Evolutionary conservation across 2,797 vertebrate species (phyloP), one percentile per base, ranked within the genome.

Genomic region (Platalea minor): DNA sequence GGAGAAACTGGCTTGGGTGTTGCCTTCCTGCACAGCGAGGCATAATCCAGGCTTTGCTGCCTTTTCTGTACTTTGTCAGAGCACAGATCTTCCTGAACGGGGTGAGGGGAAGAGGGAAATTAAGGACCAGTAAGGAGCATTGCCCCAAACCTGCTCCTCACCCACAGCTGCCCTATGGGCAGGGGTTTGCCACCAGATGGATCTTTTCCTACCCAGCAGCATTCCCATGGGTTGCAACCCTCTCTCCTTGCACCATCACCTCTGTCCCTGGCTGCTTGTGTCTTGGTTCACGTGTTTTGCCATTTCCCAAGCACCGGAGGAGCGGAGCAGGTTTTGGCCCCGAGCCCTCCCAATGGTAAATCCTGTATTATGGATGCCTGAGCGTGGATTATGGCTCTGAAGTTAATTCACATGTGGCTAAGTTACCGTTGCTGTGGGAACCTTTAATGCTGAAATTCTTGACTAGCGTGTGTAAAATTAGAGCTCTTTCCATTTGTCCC

Each of bases 351-450:
- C 29, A 24, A 3, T 21, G 24, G 51, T 72, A 92, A 53, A 94
- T 89, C 37, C 72, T 73, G 11, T 61, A 31, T 93, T 85, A 82
- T 37, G 65, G 76, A 81, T 89, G 43, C 70, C 87, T 65, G 50
- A 78, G n/a, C 4, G 6, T 19, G 73, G 89, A 75, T 94, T 85
- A 48, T 73, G 54, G 68, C 67, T 85, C 89, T 50, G 54, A 97
- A 97, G 92, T 97, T 96, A 91, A 88, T 81, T 95, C 95, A 95
- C 90, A 59, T 95, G 96, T 96, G 96, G 93, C 96, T 96, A 68
- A 96, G 93, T 94, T 91, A 94, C 96, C 25, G 96, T 97, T 97
- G 96, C 96, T 96, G 96, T 97, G 96, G 96, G 96, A 97, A 97
- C 96, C 89, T 91, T 92, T 69, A 85, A 54, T 85, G 74, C 93